Evolutionary conservation across 2,113 vertebrate genomes (phyloP).

Genomic region (Diglossa brunneiventris): DNA sequence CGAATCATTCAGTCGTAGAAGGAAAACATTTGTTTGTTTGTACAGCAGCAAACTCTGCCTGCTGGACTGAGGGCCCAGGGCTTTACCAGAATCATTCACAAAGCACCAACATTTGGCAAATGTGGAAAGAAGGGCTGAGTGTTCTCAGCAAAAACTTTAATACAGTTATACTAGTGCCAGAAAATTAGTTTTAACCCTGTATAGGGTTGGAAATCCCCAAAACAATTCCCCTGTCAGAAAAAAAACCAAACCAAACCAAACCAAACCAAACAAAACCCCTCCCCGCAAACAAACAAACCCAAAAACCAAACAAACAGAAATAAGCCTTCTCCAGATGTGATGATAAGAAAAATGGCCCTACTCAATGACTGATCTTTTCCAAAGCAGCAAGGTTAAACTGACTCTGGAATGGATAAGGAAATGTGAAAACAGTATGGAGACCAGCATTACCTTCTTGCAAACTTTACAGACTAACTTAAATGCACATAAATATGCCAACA

Average conservation of each 20-base stretch:
- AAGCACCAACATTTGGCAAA: background rate
- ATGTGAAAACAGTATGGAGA: background rate
- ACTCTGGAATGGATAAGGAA: background rate
- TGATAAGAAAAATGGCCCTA: background rate
- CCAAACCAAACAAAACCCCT: background rate
- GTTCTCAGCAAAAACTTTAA: background rate
- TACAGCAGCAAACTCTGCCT: background rate
- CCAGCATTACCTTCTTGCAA: background rate
- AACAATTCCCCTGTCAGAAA: rapidly evolving
- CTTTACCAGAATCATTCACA: background rate
- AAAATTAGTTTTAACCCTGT: background rate
- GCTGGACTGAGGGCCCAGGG: background rate
- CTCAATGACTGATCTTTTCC: background rate
- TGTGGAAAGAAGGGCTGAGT: background rate
- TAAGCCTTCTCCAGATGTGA: background rate
- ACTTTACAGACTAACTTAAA: background rate
- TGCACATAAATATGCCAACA: background rate
- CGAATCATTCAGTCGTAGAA: background rate
- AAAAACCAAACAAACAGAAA: background rate
- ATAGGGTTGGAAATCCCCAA: background rate
- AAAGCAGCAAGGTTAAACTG: background rate
- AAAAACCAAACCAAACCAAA: background rate
- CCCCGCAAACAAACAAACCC: background rate
- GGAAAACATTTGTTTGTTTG: background rate
- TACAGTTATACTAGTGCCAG: background rate